Base-by-base conservation (phyloP, 2,113 vertebrate species). In the Mesoclemmys tuberculata region DNA sequence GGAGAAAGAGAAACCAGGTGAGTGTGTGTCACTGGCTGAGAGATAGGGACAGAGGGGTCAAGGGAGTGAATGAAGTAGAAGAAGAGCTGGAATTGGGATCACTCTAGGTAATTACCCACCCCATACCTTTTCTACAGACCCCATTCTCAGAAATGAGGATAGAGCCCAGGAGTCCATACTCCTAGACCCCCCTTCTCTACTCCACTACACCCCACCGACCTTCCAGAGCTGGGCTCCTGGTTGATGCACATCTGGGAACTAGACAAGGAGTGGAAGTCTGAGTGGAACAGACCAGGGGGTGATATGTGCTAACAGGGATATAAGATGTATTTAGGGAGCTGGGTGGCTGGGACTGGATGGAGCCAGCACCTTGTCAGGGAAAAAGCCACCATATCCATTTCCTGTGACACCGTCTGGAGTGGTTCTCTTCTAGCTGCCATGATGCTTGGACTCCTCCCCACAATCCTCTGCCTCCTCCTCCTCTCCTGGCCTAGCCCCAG, bases 331-430 rank as follows among this genome's bases (percentile, higher is more conserved):
- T 27, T 27, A 56, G 55, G 26, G 55, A 56, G 26, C 26, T 29
- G 29, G 3, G 58, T 61, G 29, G 4, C 64, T 71, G 64, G 18
- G 7, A 10, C 31, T 71, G n/a, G 18, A 22, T 71, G 16, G n/a
- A 71, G 18, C 64, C n/a, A 38, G 64, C 0, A 5, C 4, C 64
- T 7, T 4, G 13, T 38, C 9, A 16, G 29, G 3, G 19, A 4
- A 3, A 22, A 71, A 38, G n/a, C 1, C 35, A 7, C 10, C 58
- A 16, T 14, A 12, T 6, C 2, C 8, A 7, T 0, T 74, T 24
- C 14, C 24, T 11, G 27, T 74, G 83, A 82, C n/a, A 44, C 52
- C 41, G 24, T 44, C 16, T 21, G 48, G 35, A 18, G 29, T n/a
- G n/a, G 6, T 56, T 44, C 24, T 27, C 3, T 87, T 87, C 19